phyloP scores from a whole-genome alignment of 2,113 vertebrate genomes.

The Salvator merianae region DNA sequence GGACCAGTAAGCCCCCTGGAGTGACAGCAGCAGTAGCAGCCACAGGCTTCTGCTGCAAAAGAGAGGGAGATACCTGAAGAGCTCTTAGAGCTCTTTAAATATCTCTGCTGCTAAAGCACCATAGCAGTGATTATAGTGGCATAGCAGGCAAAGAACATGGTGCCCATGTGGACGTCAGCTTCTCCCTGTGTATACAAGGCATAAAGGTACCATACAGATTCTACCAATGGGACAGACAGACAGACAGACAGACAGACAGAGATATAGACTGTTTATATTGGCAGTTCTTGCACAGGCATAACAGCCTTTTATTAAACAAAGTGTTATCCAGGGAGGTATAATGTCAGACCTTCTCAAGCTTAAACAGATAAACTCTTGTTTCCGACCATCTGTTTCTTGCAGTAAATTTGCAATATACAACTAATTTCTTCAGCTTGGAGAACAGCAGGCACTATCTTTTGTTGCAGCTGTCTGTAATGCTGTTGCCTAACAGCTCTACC shows the following conservation, averaged over 20 bases:
- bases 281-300: slow-evolving; percentile 40
- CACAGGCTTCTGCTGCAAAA: too few relatives aligned
- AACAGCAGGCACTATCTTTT: slow-evolving; percentile 68
- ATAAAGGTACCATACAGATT: too few relatives aligned
- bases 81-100: too few relatives aligned
- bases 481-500: slow-evolving; percentile 42
- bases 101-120: too few relatives aligned
- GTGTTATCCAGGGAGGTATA: slow-evolving; percentile 46
- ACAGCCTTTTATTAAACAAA: slow-evolving; percentile 45
- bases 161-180: too few relatives aligned
- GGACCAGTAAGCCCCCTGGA: too few relatives aligned
- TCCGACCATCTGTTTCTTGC: slow-evolving; percentile 68
- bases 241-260: not conserved
- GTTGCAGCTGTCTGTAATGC: slow-evolving; percentile 57
- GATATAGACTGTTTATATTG: slow-evolving; percentile 34
- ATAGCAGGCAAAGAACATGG: too few relatives aligned
- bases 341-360: slow-evolving; percentile 49
- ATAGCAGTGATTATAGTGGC: too few relatives aligned
- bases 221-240: too few relatives aligned
- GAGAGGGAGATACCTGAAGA: too few relatives aligned
- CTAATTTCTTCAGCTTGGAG: slow-evolving; percentile 63
- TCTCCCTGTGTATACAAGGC: too few relatives aligned
- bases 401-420: slow-evolving; percentile 55
- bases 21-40: too few relatives aligned
- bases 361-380: slow-evolving; percentile 58